phyloP scores from a whole-genome alignment of 1,140 invertebrate species.

The Drosophila tsacasi region DNA sequence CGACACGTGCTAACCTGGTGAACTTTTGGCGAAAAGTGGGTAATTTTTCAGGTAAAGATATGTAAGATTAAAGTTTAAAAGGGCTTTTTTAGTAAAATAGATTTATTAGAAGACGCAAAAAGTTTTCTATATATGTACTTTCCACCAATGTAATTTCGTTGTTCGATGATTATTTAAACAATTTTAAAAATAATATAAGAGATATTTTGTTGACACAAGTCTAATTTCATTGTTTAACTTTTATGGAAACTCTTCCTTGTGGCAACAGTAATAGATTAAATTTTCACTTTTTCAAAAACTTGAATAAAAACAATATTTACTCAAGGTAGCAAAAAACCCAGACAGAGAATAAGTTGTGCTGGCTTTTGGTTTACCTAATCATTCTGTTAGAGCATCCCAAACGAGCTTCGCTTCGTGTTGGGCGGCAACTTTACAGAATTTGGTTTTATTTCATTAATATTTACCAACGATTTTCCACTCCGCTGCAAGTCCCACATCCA shows the following conservation, averaged over 20 bases:
- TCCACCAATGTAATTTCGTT: neutral
- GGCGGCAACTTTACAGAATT: constrained; percentile 4
- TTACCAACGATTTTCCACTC: constrained; percentile 31
- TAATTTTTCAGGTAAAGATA: neutral
- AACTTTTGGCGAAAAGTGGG: neutral
- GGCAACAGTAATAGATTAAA: neutral
- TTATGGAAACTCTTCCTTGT: neutral
- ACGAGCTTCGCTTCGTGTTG: neutral
- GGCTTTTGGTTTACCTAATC: constrained; percentile 11
- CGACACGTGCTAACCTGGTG: constrained; percentile 42
- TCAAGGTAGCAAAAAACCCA: too few species aligned
- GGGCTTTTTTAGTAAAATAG: neutral
- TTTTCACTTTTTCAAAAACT: neutral
- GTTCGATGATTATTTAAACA: neutral
- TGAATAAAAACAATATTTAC: neutral
- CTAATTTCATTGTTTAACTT: too few species aligned
- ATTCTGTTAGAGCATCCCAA: constrained; percentile 21
- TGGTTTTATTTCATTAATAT: constrained; percentile 28
- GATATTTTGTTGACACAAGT: neutral
- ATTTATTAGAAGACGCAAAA: too few species aligned
- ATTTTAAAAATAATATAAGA: neutral
- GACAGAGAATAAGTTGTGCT: constrained; percentile 13
- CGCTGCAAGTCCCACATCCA: neutral
- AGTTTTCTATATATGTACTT: too few species aligned
- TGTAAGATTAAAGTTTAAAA: neutral